phyloP scores from a whole-genome alignment of 2,888 invertebrate genomes.

The Chironomus tentans region DNA sequence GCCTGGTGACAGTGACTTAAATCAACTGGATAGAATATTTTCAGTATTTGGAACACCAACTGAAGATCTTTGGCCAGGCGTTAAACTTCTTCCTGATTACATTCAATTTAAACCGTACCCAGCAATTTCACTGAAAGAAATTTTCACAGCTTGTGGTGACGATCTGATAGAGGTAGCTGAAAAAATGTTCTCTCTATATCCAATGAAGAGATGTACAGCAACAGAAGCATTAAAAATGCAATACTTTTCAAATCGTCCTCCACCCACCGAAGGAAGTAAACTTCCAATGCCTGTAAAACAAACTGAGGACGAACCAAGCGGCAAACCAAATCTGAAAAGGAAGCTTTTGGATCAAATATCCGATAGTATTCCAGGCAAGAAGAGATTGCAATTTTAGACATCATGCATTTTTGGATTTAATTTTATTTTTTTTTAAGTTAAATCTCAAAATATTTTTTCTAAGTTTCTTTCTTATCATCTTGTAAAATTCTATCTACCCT shows the following conservation, averaged over 20 bases:
- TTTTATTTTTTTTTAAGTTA: neutral
- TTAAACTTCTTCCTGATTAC: slow-evolving; percentile 76
- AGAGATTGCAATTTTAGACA: slow-evolving; percentile 56
- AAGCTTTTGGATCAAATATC: slow-evolving; percentile 64
- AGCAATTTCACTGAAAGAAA: slow-evolving; percentile 75
- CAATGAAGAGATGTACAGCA: slow-evolving; percentile 70
- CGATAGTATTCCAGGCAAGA: slow-evolving; percentile 48
- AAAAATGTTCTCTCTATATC: slow-evolving; percentile 70
- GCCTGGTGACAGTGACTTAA: slow-evolving; percentile 94
- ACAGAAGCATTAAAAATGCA: slow-evolving; percentile 78
- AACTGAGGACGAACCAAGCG: slow-evolving; percentile 49
- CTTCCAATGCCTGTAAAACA: slow-evolving; percentile 63
- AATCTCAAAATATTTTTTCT: neutral
- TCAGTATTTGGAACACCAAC: slow-evolving; percentile 89
- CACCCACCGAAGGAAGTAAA: slow-evolving; percentile 74
- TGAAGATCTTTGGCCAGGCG: slow-evolving; percentile 84
- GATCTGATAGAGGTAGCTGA: slow-evolving; percentile 78
- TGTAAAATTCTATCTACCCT: neutral
- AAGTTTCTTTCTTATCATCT: neutral
- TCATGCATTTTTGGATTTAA: neutral
- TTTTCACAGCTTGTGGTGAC: slow-evolving; percentile 91
- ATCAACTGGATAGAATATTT: slow-evolving; percentile 92
- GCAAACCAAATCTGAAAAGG: slow-evolving; percentile 49
- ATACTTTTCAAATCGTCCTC: slow-evolving; percentile 85
- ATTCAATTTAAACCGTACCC: slow-evolving; percentile 84